Evolutionary conservation across 2,888 invertebrate genomes (phyloP).

Genomic region (Drosophila niveifrons): DNA sequence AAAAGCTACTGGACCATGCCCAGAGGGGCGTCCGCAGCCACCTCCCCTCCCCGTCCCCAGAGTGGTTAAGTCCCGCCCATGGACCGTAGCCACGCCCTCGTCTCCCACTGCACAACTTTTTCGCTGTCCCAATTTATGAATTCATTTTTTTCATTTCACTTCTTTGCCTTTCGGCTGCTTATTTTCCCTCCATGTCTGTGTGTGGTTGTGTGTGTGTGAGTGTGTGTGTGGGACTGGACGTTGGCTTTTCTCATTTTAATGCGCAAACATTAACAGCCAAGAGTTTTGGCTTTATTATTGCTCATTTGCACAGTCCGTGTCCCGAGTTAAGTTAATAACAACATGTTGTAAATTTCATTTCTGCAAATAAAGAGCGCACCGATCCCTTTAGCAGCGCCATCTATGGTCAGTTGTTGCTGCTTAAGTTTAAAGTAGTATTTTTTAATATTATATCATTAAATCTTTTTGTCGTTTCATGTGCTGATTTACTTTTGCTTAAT

Average conservation of each 20-base stretch:
- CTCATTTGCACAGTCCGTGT: constrained; percentile 67
- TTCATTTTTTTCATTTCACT: constrained; percentile 41
- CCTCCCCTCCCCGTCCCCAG: too few species aligned
- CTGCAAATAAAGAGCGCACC: constrained; percentile 8
- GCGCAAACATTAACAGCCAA: constrained; percentile 70
- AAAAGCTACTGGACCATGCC: constrained; percentile 65
- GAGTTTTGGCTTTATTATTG: constrained; percentile 71
- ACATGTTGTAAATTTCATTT: constrained; percentile 38
- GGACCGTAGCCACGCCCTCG: not conserved
- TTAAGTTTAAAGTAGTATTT: not conserved
- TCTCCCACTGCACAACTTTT: constrained; percentile 39
- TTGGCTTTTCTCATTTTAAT: constrained; percentile 60
- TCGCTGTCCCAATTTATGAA: constrained; percentile 59
- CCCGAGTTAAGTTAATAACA: constrained; percentile 31
- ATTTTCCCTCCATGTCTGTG: constrained; percentile 16
- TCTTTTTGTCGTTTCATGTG: not conserved
- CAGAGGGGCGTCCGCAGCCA: constrained; percentile 32
- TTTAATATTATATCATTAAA: not conserved
- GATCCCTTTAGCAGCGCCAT: constrained; percentile 8
- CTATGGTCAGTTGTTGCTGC: constrained; percentile 8
- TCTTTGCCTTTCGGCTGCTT: constrained; percentile 52
- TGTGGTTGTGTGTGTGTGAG: constrained; percentile 6
- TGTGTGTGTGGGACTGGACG: constrained; percentile 16
- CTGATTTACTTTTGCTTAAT: not conserved
- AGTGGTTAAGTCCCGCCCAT: constrained; percentile 25